Evolutionary conservation across 2,113 vertebrate genomes (phyloP), one percentile per base, ranked within the genome.

Genomic region (Eidolon helvum): DNA sequence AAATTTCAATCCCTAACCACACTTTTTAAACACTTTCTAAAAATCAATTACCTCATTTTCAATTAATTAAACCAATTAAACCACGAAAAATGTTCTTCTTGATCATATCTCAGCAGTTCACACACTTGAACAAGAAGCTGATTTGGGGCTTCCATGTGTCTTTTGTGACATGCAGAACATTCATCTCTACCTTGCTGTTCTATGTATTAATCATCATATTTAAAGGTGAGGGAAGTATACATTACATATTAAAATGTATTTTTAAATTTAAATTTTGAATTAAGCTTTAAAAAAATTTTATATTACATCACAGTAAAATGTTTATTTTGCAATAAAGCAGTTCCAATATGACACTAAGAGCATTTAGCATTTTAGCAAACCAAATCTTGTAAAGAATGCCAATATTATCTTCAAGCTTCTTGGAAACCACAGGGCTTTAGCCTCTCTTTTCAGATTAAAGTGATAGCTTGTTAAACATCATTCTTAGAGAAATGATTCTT

Each of bases 221-320:
- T 97, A 97, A 96, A 95, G 53, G 92, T 63, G 96, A 50, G 84
- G 80, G 57, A 89, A 97, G 97, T 9, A 74, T 18, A 57, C 18
- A 50, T 55, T 59, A 26, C n/a, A 78, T 45, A 45, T 93, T 92
- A 35, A 94, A 84, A 43, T 85, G 9, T 66, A 83, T 82, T 74
- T 55, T 95, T 90, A 96, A 96, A 87, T 77, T 97, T 96, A 84
- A 96, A 57, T 82, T 95, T 35, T 55, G 30, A 92, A 96, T 77
- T 22, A 96, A 90, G 19, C 19, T 72, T 80, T 97, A 66, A 40
- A 82, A 66, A 30, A n/a, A 7, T 33, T 86, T 92, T 35, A n/a
- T 63, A 83, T 93, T 50, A 30, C 33, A 8, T 94, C 88, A 24
- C 0, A 11, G 35, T 68, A 84, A 94, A 63, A 83, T 92, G 75